A percentile compares a stretch with the other conserved stretches of the same genome.
Conservation (phyloP, 1,140 invertebrate genomes). For the Drosophila lacteicornis region DNA sequence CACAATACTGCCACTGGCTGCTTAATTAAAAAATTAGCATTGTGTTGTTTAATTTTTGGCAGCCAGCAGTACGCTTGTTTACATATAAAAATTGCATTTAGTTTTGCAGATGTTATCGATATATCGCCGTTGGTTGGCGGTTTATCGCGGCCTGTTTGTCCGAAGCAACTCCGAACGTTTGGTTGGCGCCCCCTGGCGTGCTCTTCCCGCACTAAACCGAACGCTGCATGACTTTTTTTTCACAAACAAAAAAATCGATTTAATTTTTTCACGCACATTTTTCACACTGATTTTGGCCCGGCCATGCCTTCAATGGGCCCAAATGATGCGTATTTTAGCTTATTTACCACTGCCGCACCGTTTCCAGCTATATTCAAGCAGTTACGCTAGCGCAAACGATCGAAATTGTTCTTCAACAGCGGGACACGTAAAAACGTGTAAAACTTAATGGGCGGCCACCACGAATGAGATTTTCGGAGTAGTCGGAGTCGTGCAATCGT, state of each 20-base stretch:
- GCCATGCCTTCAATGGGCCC: slow-evolving; percentile 15
- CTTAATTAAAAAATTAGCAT: neutral
- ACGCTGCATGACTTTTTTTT: slow-evolving; percentile 67
- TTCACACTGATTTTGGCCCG: slow-evolving; percentile 58
- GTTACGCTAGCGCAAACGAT: slow-evolving; percentile 66
- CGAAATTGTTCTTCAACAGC: slow-evolving; percentile 81
- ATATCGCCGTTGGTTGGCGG: slow-evolving; percentile 18
- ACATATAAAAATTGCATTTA: slow-evolving; percentile 7
- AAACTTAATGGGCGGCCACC: slow-evolving; percentile 83
- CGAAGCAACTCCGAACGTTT: slow-evolving; percentile 52
- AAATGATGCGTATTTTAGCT: slow-evolving; percentile 57
- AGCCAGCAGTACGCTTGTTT: neutral
- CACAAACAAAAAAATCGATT: slow-evolving; percentile 84
- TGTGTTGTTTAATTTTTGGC: neutral
- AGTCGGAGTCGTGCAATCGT: slow-evolving; percentile 66
- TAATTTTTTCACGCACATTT: slow-evolving; percentile 82
- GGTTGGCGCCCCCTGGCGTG: slow-evolving; percentile 49
- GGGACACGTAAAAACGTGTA: slow-evolving; percentile 84
- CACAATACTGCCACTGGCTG: neutral
- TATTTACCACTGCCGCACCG: slow-evolving; percentile 64
- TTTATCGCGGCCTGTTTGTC: slow-evolving; percentile 13
- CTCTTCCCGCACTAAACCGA: slow-evolving; percentile 29
- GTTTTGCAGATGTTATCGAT: slow-evolving; percentile 19
- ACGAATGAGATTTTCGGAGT: slow-evolving; percentile 77
- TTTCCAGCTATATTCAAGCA: slow-evolving; percentile 65